A percentile compares a stretch with the other conserved stretches of the same genome.
These are phyloP conservation scores for Actinopyga echinites DNA, from an alignment of 53 echinoderm and acorn worm genomes.

Conservation along the genomic window DNA sequence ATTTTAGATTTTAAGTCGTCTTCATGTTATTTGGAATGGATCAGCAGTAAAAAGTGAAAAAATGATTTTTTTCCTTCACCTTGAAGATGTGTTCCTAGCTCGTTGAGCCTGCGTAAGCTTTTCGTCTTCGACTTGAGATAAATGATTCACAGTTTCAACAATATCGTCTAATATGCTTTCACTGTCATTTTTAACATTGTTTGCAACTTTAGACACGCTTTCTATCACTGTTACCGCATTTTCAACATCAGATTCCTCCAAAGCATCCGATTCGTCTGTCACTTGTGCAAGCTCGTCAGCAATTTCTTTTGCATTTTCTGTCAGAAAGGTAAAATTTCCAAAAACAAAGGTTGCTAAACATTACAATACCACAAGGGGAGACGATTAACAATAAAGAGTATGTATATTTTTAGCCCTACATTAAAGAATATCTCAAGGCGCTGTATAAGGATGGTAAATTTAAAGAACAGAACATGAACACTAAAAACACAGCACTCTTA, in stretches of 20 bases:
- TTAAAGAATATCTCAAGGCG: no score
- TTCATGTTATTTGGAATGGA: no score
- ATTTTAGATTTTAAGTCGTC: no score
- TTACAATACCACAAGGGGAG: no score
- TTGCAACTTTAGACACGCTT: neutral
- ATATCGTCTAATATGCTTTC: neutral
- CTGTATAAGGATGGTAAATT: no score
- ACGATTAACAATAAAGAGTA: no score
- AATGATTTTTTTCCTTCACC: neutral
- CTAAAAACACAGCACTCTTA: no score
- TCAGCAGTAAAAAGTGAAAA: neutral
- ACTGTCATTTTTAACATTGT: neutral
- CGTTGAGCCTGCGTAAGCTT: neutral
- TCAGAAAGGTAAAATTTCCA: no score
- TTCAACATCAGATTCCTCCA: conserved; percentile 2
- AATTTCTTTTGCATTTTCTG: neutral
- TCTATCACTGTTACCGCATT: conserved; percentile 12
- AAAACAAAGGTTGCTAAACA: no score
- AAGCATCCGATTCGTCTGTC: neutral
- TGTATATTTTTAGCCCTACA: no score
- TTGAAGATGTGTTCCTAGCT: neutral
- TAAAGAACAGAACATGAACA: no score
- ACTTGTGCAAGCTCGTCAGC: neutral
- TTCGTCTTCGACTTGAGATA: neutral
- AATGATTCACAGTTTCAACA: neutral